These are phyloP conservation scores for Copidosoma aretas DNA, from an alignment of 2,888 invertebrate species.

Conservation along the genomic window DNA sequence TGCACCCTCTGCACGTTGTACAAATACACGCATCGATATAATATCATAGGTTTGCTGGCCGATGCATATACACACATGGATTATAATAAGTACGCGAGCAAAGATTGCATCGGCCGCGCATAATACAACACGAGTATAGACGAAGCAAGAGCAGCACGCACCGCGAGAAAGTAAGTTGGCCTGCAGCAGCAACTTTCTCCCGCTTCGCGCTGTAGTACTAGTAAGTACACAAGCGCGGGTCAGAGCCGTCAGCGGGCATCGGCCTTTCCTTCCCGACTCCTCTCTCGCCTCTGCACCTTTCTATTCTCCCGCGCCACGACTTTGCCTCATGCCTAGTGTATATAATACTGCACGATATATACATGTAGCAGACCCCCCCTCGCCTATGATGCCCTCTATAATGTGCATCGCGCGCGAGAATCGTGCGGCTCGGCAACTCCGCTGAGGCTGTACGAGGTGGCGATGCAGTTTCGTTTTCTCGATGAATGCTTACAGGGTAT, in stretches of 20 bases:
- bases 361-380: not conserved
- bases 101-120: no score
- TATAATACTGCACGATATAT: no score
- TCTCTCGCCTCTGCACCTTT: constrained; percentile 13
- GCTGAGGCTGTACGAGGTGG: no score
- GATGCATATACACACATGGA: not conserved
- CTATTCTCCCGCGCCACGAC: not conserved
- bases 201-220: constrained; percentile 8
- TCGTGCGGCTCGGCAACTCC: not conserved
- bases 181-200: constrained; percentile 39
- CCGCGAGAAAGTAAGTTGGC: constrained; percentile 36
- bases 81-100: no score
- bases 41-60: no score
- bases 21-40: no score
- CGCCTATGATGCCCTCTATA: not conserved
- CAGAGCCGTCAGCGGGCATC: constrained; percentile 33
- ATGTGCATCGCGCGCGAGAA: no score
- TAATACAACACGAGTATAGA: no score
- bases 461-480: no score
- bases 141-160: constrained; percentile 24
- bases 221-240: constrained; percentile 30
- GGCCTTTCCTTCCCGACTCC: constrained; percentile 30
- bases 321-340: no score
- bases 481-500: no score
- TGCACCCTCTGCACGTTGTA: no score